These are phyloP conservation scores for Ptilorrhoa leucosticta DNA, from an alignment of 2,113 vertebrate species.

Conservation along the genomic window DNA sequence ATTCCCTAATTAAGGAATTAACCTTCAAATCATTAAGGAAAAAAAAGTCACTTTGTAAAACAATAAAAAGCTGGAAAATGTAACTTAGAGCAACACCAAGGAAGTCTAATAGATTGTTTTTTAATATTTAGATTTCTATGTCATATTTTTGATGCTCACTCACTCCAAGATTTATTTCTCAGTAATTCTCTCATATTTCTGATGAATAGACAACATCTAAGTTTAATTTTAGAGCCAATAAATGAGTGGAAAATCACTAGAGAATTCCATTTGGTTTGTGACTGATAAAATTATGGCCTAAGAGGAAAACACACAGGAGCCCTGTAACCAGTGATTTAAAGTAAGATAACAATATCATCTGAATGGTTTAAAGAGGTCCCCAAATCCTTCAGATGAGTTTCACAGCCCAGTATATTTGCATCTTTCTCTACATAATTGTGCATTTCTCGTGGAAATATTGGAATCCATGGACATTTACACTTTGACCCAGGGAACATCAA, in stretches of 20 bases:
- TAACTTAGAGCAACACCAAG: background rate
- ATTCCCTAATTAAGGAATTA: background rate
- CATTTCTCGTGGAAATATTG: background rate
- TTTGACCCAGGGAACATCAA: background rate
- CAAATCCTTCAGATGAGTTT: background rate
- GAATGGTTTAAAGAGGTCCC: background rate
- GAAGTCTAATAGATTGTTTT: background rate
- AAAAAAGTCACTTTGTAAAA: background rate
- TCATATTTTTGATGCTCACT: background rate
- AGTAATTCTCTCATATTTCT: background rate
- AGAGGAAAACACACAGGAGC: background rate
- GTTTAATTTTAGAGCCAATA: background rate
- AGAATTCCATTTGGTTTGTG: background rate
- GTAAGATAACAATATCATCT: background rate
- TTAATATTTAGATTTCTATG: background rate
- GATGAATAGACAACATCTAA: background rate
- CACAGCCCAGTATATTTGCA: background rate
- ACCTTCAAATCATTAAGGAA: background rate
- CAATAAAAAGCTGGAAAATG: background rate
- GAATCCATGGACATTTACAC: background rate
- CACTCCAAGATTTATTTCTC: background rate
- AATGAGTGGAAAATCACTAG: background rate
- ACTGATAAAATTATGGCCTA: background rate
- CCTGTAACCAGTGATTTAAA: background rate
- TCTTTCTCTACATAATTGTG: background rate